Evolutionary conservation across 2,797 vertebrate genomes (phyloP).

Genomic region (Fundulus diaphanus): DNA sequence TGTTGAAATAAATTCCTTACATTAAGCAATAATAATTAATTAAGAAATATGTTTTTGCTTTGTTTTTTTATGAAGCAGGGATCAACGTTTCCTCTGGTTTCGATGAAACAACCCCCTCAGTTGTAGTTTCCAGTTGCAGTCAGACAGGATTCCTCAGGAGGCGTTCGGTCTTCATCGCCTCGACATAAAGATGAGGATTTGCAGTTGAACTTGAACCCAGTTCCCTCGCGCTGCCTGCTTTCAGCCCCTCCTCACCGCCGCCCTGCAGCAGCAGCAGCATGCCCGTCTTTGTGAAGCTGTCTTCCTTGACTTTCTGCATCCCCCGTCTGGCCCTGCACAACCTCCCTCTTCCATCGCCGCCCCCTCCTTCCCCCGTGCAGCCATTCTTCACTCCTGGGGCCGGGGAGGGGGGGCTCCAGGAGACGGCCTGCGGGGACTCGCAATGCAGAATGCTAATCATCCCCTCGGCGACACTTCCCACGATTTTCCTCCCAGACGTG

Average conservation of each 20-base stretch:
- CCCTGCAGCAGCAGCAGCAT: constrained; percentile 37
- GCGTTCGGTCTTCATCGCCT: constrained; percentile 49
- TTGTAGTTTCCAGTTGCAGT: constrained; percentile 4
- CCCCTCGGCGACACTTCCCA: constrained; percentile 75
- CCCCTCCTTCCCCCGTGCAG: constrained; percentile 40
- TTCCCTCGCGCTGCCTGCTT: constrained; percentile 65
- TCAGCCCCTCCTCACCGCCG: constrained; percentile 44
- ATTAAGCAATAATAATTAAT: not conserved
- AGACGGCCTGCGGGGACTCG: constrained; percentile 68
- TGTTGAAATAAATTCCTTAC: not conserved
- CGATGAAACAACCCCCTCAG: not conserved
- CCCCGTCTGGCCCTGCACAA: constrained; percentile 73
- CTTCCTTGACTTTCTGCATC: constrained; percentile 77
- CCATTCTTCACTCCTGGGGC: constrained; percentile 70
- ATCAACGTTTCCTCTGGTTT: not conserved
- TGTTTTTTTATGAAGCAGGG: not conserved
- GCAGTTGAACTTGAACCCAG: constrained; percentile 78
- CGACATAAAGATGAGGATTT: constrained; percentile 55
- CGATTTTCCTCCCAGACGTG: constrained; percentile 77
- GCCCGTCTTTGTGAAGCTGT: constrained; percentile 78
- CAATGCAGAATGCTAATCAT: constrained; percentile 81
- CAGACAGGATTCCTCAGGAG: constrained; percentile 29
- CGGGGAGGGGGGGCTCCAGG: constrained; percentile 61
- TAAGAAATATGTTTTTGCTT: not conserved
- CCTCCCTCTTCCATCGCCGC: constrained; percentile 57